Evolutionary conservation across 2,888 invertebrate genomes (phyloP), one percentile per base, ranked within the genome.

Genomic region (Salpingus planirostris): DNA sequence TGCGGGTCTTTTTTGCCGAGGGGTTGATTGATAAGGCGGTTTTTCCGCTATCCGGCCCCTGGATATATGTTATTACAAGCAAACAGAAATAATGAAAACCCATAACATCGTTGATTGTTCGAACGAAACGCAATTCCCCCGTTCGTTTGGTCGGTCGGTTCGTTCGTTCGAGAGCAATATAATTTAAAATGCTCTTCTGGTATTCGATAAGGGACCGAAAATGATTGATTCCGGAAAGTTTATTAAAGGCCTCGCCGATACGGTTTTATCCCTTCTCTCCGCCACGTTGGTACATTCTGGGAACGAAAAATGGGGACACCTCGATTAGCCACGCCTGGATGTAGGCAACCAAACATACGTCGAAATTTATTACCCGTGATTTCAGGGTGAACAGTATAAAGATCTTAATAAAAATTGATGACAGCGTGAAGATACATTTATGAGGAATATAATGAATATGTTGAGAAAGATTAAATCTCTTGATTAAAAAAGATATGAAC

Each of bases 191-290:
- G 34, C 41, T 29, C 35, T 24, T 8, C 38, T 36, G 38, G 43
- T 43, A 45, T 42, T 47, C 46, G 47, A 46, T 46, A 47, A 46
- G 47, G 46, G 49, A 47, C 39, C 42, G 31, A 34, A 42, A 40
- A 46, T 47, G 47, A 49, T 49, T 49, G 47, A 49, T 49, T 49
- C 42, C 40, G 33, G 40, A 39, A 43, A 49, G 38, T 49, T 49
- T 49, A 46, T 49, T 47, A 46, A 46, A 41, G 40, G 38, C 37
- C 33, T 23, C 30, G 23, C 33, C 34, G 18, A 8, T 29, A 38
- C 37, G 43, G 42, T 46, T 44, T 42, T 40, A 32, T 27, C 26
- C 34, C 28, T 31, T 34, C 14, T 35, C 25, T 27, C 26, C 27
- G 24, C 27, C n/a, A n/a, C n/a, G n/a, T n/a, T n/a, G n/a, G n/a